These are phyloP conservation scores for Sinocyclocheilus grahami DNA, from an alignment of 2,113 vertebrate species.

Conservation along the genomic window DNA sequence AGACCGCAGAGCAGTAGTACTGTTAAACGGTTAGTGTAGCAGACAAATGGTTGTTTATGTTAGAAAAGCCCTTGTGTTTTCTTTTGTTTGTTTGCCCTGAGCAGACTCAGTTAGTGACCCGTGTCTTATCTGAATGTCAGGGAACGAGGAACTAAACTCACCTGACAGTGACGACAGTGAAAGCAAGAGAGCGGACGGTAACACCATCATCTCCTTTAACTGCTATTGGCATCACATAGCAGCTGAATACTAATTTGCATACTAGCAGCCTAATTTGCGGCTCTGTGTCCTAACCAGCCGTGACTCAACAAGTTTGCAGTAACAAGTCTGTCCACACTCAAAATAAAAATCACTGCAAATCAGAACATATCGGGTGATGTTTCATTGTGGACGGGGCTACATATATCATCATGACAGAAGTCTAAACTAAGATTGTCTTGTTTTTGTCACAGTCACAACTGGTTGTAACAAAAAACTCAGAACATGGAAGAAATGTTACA, in stretches of 20 bases:
- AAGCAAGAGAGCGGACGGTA: constrained; percentile 71
- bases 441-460: background rate
- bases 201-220: constrained; percentile 32
- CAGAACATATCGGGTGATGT: background rate
- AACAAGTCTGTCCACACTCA: background rate
- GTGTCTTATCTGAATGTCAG: constrained; percentile 66
- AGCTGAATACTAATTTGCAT: constrained; percentile 5
- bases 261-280: background rate
- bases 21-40: background rate
- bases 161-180: constrained; percentile 74
- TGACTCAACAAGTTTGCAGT: background rate
- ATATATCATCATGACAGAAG: background rate
- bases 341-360: background rate
- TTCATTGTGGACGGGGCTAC: background rate
- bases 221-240: background rate
- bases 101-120: constrained; percentile 27
- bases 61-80: background rate
- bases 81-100: background rate
- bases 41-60: background rate
- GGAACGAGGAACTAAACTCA: constrained; percentile 74
- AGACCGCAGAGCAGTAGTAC: too few species aligned
- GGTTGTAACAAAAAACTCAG: too few species aligned
- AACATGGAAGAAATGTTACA: too few species aligned
- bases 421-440: background rate
- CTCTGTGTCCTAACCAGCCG: background rate